These are phyloP conservation scores for Diachrysia chrysitis DNA, from an alignment of 2,888 invertebrate genomes.

Conservation along the genomic window DNA sequence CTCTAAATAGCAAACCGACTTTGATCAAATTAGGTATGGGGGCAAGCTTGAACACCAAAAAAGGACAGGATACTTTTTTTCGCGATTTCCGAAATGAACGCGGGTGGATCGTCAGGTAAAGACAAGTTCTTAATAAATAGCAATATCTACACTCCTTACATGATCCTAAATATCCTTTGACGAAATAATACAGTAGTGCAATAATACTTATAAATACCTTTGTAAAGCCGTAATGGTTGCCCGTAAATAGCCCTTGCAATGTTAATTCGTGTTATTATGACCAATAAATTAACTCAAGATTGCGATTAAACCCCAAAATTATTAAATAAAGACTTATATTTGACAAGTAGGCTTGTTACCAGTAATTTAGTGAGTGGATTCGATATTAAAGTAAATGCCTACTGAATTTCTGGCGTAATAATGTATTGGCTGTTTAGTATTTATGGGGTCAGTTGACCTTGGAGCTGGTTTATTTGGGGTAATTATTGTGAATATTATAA, in stretches of 20 bases:
- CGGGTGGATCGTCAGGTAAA: too few relatives aligned
- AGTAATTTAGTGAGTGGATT: constrained; percentile 1
- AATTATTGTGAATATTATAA: neutral
- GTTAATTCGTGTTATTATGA: constrained; percentile 17
- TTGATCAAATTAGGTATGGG: too few relatives aligned
- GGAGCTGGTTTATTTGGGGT: neutral
- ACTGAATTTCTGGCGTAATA: neutral
- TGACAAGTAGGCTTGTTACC: constrained; percentile 22
- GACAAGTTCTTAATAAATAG: too few relatives aligned
- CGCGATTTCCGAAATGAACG: too few relatives aligned
- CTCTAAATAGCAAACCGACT: too few relatives aligned
- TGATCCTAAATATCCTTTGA: neutral
- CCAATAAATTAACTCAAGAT: constrained; percentile 22
- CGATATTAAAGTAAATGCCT: neutral
- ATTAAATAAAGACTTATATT: constrained; percentile 19
- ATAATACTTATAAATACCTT: neutral
- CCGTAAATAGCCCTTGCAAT: neutral
- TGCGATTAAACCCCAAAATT: constrained; percentile 12
- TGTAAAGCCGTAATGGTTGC: neutral
- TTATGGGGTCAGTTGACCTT: neutral
- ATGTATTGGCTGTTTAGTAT: constrained; percentile 3
- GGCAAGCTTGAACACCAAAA: too few relatives aligned
- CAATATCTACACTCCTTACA: neutral
- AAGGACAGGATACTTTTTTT: too few relatives aligned
- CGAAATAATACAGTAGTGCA: neutral